Evolutionary conservation across 2,888 invertebrate species (phyloP).

Genomic region (Drosophila flavopinicola): DNA sequence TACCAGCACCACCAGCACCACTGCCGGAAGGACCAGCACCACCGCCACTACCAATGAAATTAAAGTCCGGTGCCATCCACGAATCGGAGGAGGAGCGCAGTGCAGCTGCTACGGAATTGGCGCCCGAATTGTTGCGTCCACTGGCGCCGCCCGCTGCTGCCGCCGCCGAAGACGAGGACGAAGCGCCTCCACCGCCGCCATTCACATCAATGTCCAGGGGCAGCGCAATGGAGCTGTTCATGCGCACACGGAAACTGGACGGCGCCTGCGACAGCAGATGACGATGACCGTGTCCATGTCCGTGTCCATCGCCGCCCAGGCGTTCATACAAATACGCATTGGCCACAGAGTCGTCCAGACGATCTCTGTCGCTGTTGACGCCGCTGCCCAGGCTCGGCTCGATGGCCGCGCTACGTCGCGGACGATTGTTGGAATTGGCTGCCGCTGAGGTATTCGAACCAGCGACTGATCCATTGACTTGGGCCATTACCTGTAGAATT

Average conservation of each 20-base stretch:
- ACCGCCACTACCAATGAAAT: constrained; percentile 36
- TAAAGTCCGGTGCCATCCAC: constrained; percentile 67
- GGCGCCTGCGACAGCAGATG: constrained; percentile 47
- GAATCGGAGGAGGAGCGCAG: constrained; percentile 65
- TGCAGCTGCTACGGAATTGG: constrained; percentile 37
- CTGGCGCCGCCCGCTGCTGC: constrained; percentile 10
- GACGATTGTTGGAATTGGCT: constrained; percentile 51
- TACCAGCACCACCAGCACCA: neutral
- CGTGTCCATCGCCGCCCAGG: constrained; percentile 20
- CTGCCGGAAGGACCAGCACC: neutral
- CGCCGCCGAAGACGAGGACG: constrained; percentile 10
- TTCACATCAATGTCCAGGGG: constrained; percentile 68
- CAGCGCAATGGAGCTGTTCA: constrained; percentile 62
- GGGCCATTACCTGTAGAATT: constrained; percentile 48
- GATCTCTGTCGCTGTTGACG: constrained; percentile 11
- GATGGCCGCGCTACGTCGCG: constrained; percentile 63
- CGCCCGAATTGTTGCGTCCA: constrained; percentile 18
- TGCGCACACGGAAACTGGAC: constrained; percentile 57
- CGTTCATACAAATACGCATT: constrained; percentile 53
- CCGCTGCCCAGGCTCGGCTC: constrained; percentile 22
- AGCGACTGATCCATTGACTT: constrained; percentile 20
- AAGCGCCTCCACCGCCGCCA: too few species aligned
- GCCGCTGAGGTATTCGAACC: constrained; percentile 8
- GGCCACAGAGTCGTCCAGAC: constrained; percentile 15
- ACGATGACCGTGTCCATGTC: neutral